Evolutionary conservation across 1,140 invertebrate genomes (phyloP), one percentile per base, ranked within the genome.

Genomic region (Ostrea denselamellosa): DNA sequence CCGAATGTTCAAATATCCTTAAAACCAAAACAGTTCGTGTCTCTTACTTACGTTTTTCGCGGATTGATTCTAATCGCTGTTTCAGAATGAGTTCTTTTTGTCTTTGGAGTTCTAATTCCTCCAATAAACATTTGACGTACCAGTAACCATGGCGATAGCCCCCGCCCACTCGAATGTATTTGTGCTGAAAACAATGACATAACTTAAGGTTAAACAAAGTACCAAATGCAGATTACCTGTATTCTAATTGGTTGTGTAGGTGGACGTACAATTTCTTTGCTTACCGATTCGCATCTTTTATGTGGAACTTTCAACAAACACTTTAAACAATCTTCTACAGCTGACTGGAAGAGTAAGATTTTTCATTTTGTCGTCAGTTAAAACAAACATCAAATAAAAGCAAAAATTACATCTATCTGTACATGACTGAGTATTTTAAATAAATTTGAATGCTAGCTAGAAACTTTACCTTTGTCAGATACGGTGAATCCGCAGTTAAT

Each of bases 61-160:
- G 91, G 51, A 94, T 94, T 10, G 93, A 93, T 84, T 93, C 94
- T 22, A 94, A 88, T 89, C 94, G 71, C 82, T 92, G 90, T 83
- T 92, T 90, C 25, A 89, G 88, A 19, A 93, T 86, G 0, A 93
- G 68, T 88, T 94, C 93, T 87, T 90, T 62, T 82, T 93, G 91
- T 88, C 92, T 90, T 93, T 93, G 89, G 53, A 93, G 53, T 85
- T 94, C 93, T 25, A 94, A 71, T 85, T 94, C 91, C 77, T 94
- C 94, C 88, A 95, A 53, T 12, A 95, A 88, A 87, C 92, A 93
- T 88, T 93, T 94, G 87, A 95, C 91, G 88, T 94, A 94, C 93
- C 93, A 95, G 90, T 95, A 95, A 86, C 94, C 94, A 90, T 95
- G 94, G 25, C 94, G 89, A 90, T 95, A 95, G 0, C 94, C 94